A percentile compares a stretch with the other conserved stretches of the same genome.
phyloP scores from a whole-genome alignment of 2,888 invertebrate species.

The Oscheius sp. region DNA sequence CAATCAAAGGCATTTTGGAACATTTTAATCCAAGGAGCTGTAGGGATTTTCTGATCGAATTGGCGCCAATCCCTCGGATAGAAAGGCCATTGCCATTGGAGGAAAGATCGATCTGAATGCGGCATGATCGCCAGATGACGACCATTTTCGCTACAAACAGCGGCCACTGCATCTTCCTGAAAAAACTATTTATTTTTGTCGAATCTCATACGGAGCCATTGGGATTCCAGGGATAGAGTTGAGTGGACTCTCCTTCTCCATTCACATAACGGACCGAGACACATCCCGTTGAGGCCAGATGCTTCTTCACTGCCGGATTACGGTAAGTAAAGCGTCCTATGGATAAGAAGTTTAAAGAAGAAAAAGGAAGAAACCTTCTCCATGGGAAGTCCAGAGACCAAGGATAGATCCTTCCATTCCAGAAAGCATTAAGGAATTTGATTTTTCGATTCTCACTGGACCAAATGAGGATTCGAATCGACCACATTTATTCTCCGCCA shows the following conservation, averaged over 20 bases:
- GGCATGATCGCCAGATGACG: conserved; percentile 98
- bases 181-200: no score
- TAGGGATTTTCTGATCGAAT: conserved; percentile 17
- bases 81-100: conserved; percentile 89
- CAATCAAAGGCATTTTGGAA: conserved; percentile 83
- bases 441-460: conserved; percentile 75
- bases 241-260: conserved; percentile 80
- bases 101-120: conserved; percentile 85
- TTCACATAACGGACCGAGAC: conserved; percentile 85
- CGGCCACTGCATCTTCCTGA: conserved; percentile 82
- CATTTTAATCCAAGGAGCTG: conserved; percentile 90
- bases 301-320: conserved; percentile 65
- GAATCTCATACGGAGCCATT: conserved; percentile 77
- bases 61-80: conserved; percentile 71
- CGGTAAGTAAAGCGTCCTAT: conserved; percentile 75
- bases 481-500: conserved; percentile 87
- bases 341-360: no score
- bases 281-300: conserved; percentile 71
- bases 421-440: conserved; percentile 80
- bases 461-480: conserved; percentile 86
- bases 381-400: conserved; percentile 97
- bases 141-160: conserved; percentile 86
- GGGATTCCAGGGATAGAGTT: conserved; percentile 83
- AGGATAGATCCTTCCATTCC: conserved; percentile 88
- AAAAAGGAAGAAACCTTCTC: conserved; percentile 87